A percentile compares a stretch with the other conserved stretches of the same genome.
Conservation (phyloP, 2,113 vertebrate species). For the Nothobranchius furzeri region DNA sequence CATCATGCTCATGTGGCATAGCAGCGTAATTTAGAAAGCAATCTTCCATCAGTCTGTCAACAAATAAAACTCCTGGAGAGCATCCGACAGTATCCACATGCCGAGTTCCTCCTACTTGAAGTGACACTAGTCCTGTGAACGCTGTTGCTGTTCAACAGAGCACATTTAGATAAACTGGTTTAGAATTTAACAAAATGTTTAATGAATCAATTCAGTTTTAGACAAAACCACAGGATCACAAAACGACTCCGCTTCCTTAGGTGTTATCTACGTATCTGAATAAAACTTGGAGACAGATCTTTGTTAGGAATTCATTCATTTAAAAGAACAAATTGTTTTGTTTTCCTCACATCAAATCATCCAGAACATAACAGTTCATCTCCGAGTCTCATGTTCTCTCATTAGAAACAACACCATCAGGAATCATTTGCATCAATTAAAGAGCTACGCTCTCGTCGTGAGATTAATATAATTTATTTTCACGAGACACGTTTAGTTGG, state of each 20-base stretch:
- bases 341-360: background rate
- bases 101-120: conserved; percentile 1
- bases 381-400: background rate
- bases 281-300: background rate
- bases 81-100: background rate
- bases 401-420: background rate
- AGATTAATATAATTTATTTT: conserved; percentile 11
- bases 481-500: background rate
- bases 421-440: background rate
- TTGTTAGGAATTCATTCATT: too few relatives aligned
- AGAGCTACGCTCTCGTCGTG: background rate
- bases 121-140: background rate
- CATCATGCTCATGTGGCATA: background rate
- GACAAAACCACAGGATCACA: background rate
- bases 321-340: background rate
- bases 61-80: background rate
- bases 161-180: too few relatives aligned
- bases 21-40: background rate
- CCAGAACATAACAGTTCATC: background rate
- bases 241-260: background rate
- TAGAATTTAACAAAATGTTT: too few relatives aligned
- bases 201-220: background rate
- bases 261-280: background rate
- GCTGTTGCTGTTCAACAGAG: background rate
- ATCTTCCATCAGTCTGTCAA: conserved; percentile 13